Conservation (phyloP, 2,888 invertebrate species). For the Marasmarcha lunaedactyla region DNA sequence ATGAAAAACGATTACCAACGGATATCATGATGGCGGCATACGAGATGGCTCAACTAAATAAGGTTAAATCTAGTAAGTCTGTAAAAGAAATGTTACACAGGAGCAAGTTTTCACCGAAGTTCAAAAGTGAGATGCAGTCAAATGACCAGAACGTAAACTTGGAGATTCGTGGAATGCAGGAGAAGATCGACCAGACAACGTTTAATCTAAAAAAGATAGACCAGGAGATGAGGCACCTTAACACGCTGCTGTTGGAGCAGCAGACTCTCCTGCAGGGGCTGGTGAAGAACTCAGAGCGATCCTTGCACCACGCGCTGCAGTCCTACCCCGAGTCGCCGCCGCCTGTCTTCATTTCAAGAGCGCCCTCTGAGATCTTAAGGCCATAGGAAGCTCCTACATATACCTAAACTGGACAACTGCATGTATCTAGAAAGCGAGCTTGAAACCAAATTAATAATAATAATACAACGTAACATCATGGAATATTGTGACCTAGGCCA, state of each 20-base stretch:
- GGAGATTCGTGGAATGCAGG: slow-evolving; percentile 73
- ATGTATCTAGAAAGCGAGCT: too few relatives aligned
- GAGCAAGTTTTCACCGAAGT: slow-evolving; percentile 72
- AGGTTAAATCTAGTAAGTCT: slow-evolving; percentile 75
- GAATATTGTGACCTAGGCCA: too few relatives aligned
- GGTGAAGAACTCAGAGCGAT: slow-evolving; percentile 33
- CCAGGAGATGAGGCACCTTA: slow-evolving; percentile 77
- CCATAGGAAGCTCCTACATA: too few relatives aligned
- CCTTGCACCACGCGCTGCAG: slow-evolving; percentile 25
- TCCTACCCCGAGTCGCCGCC: slow-evolving; percentile 43
- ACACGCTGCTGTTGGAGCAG: slow-evolving; percentile 56
- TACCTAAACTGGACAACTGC: too few relatives aligned
- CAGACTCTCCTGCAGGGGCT: slow-evolving; percentile 46
- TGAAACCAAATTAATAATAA: too few relatives aligned
- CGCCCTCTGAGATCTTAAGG: neutral
- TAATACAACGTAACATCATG: too few relatives aligned
- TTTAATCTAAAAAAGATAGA: slow-evolving; percentile 78
- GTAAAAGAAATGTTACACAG: slow-evolving; percentile 71
- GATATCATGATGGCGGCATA: slow-evolving; percentile 85
- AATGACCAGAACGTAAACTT: slow-evolving; percentile 61
- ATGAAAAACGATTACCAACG: slow-evolving; percentile 82
- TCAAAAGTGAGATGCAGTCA: slow-evolving; percentile 65
- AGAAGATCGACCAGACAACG: slow-evolving; percentile 77
- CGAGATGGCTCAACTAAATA: slow-evolving; percentile 80
- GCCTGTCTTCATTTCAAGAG: slow-evolving; percentile 35